These are phyloP conservation scores for Drosophila athabasca DNA, from an alignment of 1,140 invertebrate genomes.

Conservation along the genomic window DNA sequence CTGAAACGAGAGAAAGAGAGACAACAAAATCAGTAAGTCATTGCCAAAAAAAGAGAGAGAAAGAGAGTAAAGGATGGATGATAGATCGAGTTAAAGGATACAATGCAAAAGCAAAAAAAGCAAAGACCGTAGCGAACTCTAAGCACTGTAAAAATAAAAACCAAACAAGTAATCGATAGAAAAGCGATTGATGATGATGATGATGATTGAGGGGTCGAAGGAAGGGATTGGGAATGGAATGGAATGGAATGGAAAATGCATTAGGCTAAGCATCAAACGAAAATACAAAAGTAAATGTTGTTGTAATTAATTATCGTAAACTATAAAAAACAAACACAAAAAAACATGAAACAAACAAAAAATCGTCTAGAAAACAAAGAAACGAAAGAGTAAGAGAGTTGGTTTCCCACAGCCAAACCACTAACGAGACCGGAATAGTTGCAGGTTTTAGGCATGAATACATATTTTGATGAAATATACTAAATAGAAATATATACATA, in stretches of 20 bases:
- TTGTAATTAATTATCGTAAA: slow-evolving; percentile 72
- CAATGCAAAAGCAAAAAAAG: slow-evolving; percentile 31
- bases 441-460: slow-evolving; percentile 35
- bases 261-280: slow-evolving; percentile 44
- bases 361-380: slow-evolving; percentile 33
- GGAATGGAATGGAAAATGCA: slow-evolving; percentile 6
- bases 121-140: slow-evolving; percentile 57
- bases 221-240: slow-evolving; percentile 4
- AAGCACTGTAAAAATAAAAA: slow-evolving; percentile 61
- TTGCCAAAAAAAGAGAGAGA: slow-evolving; percentile 55
- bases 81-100: slow-evolving; percentile 14
- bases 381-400: slow-evolving; percentile 13
- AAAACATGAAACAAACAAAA: slow-evolving; percentile 16
- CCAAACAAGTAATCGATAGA: slow-evolving; percentile 35
- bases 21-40: slow-evolving; percentile 78
- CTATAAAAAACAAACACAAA: slow-evolving; percentile 1
- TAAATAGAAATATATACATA: slow-evolving; percentile 19
- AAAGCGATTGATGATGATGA: too few species aligned
- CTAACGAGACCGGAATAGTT: slow-evolving; percentile 36
- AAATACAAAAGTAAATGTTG: slow-evolving; percentile 57
- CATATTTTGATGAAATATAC: slow-evolving; percentile 24
- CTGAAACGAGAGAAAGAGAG: slow-evolving; percentile 21
- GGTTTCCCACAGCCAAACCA: slow-evolving; percentile 50
- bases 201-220: too few species aligned
- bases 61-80: slow-evolving; percentile 2